Conservation (phyloP, 37 sponge, comb jelly and placozoan genomes). For the Ephydatia muelleri region DNA sequence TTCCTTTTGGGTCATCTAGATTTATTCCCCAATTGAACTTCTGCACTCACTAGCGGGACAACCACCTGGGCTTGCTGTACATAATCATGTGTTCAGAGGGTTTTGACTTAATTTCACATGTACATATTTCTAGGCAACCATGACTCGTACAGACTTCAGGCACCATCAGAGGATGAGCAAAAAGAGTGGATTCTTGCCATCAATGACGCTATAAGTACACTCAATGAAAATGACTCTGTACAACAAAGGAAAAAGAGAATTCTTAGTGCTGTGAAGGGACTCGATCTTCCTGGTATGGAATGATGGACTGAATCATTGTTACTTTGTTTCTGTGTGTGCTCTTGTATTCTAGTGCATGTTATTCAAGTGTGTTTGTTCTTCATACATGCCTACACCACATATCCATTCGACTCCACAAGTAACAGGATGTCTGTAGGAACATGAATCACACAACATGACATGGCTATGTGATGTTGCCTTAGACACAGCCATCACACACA, state of each 20-base stretch:
- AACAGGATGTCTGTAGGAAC: too few relatives aligned
- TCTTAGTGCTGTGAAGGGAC: constrained; percentile 54
- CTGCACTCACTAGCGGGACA: too few relatives aligned
- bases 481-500: too few relatives aligned
- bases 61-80: too few relatives aligned
- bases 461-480: too few relatives aligned
- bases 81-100: neutral
- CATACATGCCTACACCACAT: neutral
- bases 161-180: constrained; percentile 15
- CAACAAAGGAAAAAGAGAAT: constrained; percentile 30
- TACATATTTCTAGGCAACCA: constrained; percentile 7
- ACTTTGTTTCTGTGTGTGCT: neutral
- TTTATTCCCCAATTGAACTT: too few relatives aligned
- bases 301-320: neutral
- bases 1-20: too few relatives aligned
- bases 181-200: constrained; percentile 10
- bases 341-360: neutral
- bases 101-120: neutral
- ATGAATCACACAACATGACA: too few relatives aligned
- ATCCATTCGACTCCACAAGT: too few relatives aligned
- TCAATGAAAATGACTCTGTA: constrained; percentile 15
- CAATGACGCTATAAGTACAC: neutral
- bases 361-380: neutral
- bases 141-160: constrained; percentile 17
- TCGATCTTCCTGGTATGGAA: constrained; percentile 59